Evolutionary conservation across 2,797 vertebrate genomes (phyloP).

Genomic region (Gambelia wislizenii): DNA sequence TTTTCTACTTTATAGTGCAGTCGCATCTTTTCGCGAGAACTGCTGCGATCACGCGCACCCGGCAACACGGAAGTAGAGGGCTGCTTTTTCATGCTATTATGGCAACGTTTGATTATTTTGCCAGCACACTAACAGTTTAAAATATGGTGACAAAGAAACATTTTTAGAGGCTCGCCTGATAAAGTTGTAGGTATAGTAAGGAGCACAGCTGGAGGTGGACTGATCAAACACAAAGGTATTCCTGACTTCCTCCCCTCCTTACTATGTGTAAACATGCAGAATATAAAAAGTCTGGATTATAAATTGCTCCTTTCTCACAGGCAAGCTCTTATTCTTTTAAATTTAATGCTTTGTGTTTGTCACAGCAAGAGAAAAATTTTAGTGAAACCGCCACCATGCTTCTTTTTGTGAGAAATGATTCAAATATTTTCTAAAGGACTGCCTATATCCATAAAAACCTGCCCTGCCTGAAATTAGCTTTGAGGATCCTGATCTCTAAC

Average conservation of each 20-base stretch:
- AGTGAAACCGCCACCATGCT: not conserved
- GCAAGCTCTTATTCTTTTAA: not conserved
- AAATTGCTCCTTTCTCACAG: not conserved
- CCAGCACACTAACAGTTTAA: too few species aligned
- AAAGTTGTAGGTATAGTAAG: not conserved
- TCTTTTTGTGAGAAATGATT: not conserved
- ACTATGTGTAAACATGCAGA: not conserved
- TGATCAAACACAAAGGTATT: not conserved
- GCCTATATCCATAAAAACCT: too few species aligned
- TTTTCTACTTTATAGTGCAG: too few species aligned
- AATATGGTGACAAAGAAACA: too few species aligned
- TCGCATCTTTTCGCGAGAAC: too few species aligned
- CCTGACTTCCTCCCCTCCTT: not conserved
- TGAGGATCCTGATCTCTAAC: not conserved
- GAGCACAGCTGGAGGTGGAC: not conserved
- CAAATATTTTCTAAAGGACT: too few species aligned
- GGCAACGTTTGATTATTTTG: too few species aligned
- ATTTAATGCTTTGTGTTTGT: not conserved
- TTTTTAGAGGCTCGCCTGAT: too few species aligned
- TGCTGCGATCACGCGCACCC: too few species aligned
- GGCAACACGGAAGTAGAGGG: too few species aligned
- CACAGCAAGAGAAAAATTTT: not conserved
- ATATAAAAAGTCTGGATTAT: not conserved
- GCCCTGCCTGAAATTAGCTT: too few species aligned
- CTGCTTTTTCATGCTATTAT: too few species aligned